A percentile compares a stretch with the other conserved stretches of the same genome.
Conservation (phyloP, 2,113 vertebrate species). For the Silurus glanis region DNA sequence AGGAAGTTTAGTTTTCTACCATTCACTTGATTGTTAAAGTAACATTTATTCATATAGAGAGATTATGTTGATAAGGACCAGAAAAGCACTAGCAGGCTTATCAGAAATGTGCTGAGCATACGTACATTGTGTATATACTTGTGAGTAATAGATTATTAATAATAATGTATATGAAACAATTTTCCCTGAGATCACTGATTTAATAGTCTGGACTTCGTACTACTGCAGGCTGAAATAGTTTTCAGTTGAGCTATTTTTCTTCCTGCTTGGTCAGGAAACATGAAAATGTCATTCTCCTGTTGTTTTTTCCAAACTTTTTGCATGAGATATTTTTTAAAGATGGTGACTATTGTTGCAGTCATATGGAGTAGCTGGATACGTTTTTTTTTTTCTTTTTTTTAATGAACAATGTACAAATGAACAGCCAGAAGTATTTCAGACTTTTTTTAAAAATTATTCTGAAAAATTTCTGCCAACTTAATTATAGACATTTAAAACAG, state of each 20-base stretch:
- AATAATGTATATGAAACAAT: not conserved
- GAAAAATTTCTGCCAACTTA: not conserved
- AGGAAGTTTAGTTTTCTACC: slow-evolving; percentile 7
- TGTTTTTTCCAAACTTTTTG: not conserved
- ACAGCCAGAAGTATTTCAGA: not conserved
- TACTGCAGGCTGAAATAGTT: not conserved
- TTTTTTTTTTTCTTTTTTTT: not conserved
- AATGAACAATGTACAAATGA: not conserved
- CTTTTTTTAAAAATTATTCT: not conserved
- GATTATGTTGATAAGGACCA: slow-evolving; percentile 50
- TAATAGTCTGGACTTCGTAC: not conserved
- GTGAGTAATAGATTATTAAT: slow-evolving; percentile 5
- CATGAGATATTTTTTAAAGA: not conserved
- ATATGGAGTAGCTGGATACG: not conserved
- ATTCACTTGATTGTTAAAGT: slow-evolving; percentile 8
- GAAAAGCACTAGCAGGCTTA: slow-evolving; percentile 36
- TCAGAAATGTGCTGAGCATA: slow-evolving; percentile 32
- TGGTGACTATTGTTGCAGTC: not conserved
- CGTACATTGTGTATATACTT: slow-evolving; percentile 23
- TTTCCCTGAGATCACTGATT: not conserved
- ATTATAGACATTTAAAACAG: not conserved
- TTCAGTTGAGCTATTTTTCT: not conserved
- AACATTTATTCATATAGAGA: slow-evolving; percentile 30
- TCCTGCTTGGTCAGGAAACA: not conserved
- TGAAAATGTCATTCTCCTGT: not conserved